Base-by-base conservation (phyloP, 2,888 invertebrate genomes). In the Synanthedon formicaeformis region DNA sequence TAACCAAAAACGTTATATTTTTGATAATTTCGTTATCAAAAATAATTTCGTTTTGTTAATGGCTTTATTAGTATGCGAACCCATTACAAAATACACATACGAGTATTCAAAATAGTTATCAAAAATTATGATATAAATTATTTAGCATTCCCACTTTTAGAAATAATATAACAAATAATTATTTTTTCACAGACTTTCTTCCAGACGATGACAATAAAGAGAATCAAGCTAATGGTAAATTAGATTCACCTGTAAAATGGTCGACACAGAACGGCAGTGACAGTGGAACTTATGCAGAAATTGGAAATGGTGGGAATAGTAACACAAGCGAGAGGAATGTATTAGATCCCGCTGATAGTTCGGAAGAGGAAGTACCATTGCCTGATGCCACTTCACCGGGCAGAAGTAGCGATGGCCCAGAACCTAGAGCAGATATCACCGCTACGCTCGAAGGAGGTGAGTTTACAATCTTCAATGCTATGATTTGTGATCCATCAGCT, bases 251-350 rank as follows among this genome's bases (percentile, higher is more conserved):
- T 0, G 73, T 86, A 34, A 83, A 80, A 69, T 87, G 87, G 87
- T 77, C 80, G 14, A 77, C 77, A 52, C 87, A 86, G 57, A 87
- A 87, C 53, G 88, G 87, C 3, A 86, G 88, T 51, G 88, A 88
- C 58, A 88, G 88, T 57, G 87, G 88, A 2, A 88, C 88, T 13
- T 88, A 88, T 57, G 88, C 88, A 11, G 88, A 88, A 65, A 88
- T 88, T 14, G 85, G 87, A 4, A 83, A 76, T 12, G 86, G 79
- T n/a, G 80, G 75, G 2, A 83, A 75, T 57, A 82, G 84, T 54
- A 77, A 82, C 52, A 74, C 79, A 3, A 86, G 85, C 53, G 88
- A 88, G 56, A 74, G 86, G 56, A 83, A 88, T 55, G 77, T 87
- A 27, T 62, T 88, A 57, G 88, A 88, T 52, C 86, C 88, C 5